These are phyloP conservation scores for Phaethon lepturus DNA, from an alignment of 2,113 vertebrate species.

Conservation along the genomic window DNA sequence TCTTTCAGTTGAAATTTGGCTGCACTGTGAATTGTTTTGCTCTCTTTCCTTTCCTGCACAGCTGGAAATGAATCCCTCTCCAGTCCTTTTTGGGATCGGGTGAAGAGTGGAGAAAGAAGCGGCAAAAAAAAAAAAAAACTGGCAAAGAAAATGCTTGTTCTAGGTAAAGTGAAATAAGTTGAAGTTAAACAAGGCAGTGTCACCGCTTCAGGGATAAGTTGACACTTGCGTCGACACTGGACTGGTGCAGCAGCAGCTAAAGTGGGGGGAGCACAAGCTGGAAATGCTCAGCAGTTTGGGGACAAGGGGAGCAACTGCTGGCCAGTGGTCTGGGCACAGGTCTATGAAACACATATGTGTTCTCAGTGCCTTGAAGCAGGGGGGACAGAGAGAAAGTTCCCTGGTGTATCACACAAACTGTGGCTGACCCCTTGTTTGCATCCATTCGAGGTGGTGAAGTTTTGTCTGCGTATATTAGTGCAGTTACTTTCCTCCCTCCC, in stretches of 20 bases:
- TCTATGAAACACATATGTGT: accelerated
- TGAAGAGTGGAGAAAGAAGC: neutral
- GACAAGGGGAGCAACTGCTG: neutral
- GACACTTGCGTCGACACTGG: accelerated
- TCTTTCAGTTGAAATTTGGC: neutral
- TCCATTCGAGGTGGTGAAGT: neutral
- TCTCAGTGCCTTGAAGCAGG: neutral
- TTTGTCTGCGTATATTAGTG: neutral
- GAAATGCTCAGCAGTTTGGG: neutral
- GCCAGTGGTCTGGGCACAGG: neutral
- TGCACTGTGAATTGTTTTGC: neutral
- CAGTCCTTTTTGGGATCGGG: neutral
- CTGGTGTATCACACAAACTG: neutral
- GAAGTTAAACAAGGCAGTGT: neutral
- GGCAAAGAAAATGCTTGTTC: neutral
- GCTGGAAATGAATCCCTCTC: neutral
- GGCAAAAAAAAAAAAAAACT: neutral
- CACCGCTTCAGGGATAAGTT: neutral
- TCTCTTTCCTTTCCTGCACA: neutral
- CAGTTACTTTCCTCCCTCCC: neutral
- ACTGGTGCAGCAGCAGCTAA: neutral
- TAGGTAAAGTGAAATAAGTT: neutral
- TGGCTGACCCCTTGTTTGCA: neutral
- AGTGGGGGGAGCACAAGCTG: accelerated
- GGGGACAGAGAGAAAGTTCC: neutral